A percentile compares a stretch with the other conserved stretches of the same genome.
These are phyloP conservation scores for Sinonovacula constricta DNA, from an alignment of 1,140 invertebrate species.

Conservation along the genomic window DNA sequence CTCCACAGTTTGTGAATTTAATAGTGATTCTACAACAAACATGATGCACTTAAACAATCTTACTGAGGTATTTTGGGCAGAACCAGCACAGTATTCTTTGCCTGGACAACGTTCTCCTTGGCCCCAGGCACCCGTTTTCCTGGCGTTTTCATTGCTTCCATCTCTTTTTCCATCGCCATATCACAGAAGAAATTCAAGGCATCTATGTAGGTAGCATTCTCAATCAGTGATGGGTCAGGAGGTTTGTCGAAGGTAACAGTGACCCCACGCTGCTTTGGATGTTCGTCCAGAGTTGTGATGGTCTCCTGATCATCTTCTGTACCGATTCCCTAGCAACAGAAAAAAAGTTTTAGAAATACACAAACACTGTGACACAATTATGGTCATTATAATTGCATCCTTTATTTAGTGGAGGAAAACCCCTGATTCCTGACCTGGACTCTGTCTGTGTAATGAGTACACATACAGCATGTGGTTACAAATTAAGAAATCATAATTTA, in stretches of 20 bases:
- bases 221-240: conserved; percentile 66
- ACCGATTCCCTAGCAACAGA: conserved; percentile 19
- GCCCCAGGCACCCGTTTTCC: conserved; percentile 54
- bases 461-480: too few relatives aligned
- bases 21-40: too few relatives aligned
- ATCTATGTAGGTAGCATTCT: conserved; percentile 75
- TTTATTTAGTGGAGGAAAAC: not conserved
- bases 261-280: conserved; percentile 22
- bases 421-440: not conserved
- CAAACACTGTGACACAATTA: not conserved
- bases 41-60: conserved; percentile 14
- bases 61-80: conserved; percentile 74
- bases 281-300: conserved; percentile 51
- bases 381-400: not conserved
- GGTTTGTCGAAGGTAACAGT: conserved; percentile 72
- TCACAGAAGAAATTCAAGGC: conserved; percentile 78
- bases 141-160: conserved; percentile 66
- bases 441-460: too few relatives aligned
- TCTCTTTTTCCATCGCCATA: conserved; percentile 73
- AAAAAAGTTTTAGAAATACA: not conserved
- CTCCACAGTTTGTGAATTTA: too few relatives aligned
- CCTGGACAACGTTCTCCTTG: conserved; percentile 60
- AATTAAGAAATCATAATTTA: too few relatives aligned
- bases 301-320: conserved; percentile 55
- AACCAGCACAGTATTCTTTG: conserved; percentile 77